These are phyloP conservation scores for Lithophane leautieri DNA, from an alignment of 2,888 invertebrate species.

Conservation along the genomic window DNA sequence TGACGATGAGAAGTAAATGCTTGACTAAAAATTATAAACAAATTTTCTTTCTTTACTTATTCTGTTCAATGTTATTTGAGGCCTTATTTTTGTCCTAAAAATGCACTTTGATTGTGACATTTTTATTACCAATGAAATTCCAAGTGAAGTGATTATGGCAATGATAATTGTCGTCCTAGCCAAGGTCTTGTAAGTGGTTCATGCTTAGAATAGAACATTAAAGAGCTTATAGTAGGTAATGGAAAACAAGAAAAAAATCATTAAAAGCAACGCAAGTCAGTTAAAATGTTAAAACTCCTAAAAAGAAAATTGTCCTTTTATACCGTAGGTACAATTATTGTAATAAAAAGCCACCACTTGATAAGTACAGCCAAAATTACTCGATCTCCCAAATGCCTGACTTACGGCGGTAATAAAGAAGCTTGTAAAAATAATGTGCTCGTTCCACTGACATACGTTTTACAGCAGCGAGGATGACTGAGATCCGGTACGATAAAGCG, in stretches of 20 bases:
- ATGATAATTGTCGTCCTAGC: too few species aligned
- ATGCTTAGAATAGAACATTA: not conserved
- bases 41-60: not conserved
- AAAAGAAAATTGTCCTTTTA: not conserved
- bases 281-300: not conserved
- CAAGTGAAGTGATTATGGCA: not conserved
- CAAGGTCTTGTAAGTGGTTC: not conserved
- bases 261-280: not conserved
- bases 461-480: conserved; percentile 22
- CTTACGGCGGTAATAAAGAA: conserved; percentile 47
- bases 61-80: not conserved
- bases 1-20: not conserved
- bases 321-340: not conserved
- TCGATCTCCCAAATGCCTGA: conserved; percentile 27
- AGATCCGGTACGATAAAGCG: conserved; percentile 24
- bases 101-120: not conserved
- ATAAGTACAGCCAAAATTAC: conserved; percentile 28
- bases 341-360: conserved; percentile 19
- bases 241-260: not conserved
- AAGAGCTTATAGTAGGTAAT: not conserved
- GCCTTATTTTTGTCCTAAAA: not conserved
- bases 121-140: not conserved
- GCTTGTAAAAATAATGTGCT: conserved; percentile 43
- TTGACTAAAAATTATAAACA: not conserved
- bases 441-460: conserved; percentile 44